Conservation (phyloP, 1,140 invertebrate genomes). For the Zaprionus vittiger region DNA sequence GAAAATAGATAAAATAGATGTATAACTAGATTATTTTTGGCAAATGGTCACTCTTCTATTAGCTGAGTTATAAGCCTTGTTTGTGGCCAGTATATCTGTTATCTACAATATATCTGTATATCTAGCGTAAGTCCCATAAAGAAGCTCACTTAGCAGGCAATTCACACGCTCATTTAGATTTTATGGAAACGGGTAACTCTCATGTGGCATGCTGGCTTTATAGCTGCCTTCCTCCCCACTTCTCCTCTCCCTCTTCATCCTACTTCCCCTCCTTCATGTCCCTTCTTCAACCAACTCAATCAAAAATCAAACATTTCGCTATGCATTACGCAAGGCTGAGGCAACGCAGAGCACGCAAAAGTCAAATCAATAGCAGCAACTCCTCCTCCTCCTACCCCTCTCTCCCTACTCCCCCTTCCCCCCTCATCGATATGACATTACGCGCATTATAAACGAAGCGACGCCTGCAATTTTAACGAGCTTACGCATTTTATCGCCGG, state of each 20-base stretch:
- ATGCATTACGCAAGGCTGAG: conserved; percentile 49
- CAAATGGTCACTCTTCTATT: not conserved
- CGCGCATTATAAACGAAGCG: conserved; percentile 72
- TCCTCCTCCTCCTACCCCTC: not conserved
- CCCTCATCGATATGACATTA: conserved; percentile 60
- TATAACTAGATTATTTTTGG: not conserved
- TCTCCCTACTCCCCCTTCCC: not conserved
- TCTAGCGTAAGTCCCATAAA: not conserved
- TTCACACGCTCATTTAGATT: conserved; percentile 46
- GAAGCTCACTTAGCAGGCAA: conserved; percentile 40
- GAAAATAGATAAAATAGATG: no score
- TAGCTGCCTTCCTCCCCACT: not conserved
- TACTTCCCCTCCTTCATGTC: not conserved
- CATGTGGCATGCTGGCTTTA: not conserved
- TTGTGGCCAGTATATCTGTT: not conserved
- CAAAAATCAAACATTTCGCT: conserved; percentile 50
- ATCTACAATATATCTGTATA: no score
- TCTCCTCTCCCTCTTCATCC: no score
- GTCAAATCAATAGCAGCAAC: conserved; percentile 68
- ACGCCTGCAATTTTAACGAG: conserved; percentile 80
- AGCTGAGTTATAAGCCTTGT: not conserved
- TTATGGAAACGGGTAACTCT: conserved; percentile 17
- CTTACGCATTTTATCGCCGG: conserved; percentile 76
- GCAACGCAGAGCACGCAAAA: conserved; percentile 27
- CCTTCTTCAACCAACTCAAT: not conserved